These are phyloP conservation scores for Tupaia tana DNA, from an alignment of 2,113 vertebrate genomes.

Conservation along the genomic window DNA sequence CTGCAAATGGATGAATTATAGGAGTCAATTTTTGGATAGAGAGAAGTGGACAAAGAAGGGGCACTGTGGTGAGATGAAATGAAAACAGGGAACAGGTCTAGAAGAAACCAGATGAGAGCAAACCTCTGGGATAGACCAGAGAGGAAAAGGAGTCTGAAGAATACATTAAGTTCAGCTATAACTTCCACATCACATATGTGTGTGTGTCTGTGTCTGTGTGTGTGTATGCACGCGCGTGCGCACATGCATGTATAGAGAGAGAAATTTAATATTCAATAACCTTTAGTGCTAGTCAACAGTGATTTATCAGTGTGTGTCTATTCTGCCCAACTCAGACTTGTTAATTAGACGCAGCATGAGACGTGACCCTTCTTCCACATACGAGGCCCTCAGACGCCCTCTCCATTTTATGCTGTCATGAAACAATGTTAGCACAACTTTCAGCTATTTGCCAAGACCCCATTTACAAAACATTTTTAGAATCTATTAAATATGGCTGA, in stretches of 20 bases:
- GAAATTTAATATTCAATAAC: background rate
- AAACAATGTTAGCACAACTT: background rate
- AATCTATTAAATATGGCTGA: background rate
- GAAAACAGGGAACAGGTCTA: background rate
- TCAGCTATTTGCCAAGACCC: background rate
- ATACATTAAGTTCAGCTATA: background rate
- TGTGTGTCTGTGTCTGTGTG: no score
- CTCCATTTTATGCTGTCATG: background rate
- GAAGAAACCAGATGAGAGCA: background rate
- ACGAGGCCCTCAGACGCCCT: background rate
- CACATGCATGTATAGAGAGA: background rate
- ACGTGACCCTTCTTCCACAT: background rate
- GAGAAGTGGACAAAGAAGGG: background rate
- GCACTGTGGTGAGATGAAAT: background rate
- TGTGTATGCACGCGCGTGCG: no score
- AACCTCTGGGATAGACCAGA: background rate
- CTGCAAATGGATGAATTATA: background rate
- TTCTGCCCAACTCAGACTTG: constrained; percentile 5
- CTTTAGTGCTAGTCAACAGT: background rate
- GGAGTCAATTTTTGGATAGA: background rate
- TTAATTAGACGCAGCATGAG: background rate
- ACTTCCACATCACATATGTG: background rate
- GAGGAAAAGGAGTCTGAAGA: background rate
- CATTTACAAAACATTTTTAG: constrained; percentile 11
- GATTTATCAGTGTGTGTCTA: constrained; percentile 39